Conservation (phyloP, 2,888 invertebrate genomes). For the Oscheius sp. region DNA sequence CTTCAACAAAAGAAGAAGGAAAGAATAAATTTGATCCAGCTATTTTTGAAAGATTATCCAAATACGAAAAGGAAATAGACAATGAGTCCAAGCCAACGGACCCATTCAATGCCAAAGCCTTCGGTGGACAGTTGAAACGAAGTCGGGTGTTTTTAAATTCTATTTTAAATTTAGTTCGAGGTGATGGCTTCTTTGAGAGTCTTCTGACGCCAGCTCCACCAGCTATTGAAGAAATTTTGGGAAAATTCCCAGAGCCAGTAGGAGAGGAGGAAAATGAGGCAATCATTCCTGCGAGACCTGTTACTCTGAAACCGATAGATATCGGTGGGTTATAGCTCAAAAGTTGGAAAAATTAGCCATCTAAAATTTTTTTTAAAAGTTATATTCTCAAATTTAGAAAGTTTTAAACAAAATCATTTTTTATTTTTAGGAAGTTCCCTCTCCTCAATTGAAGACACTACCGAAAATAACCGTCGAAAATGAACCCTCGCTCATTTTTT, state of each 20-base stretch:
- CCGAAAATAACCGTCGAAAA: not conserved
- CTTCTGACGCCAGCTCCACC: constrained; percentile 4
- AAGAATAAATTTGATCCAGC: not conserved
- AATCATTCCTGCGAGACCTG: not conserved
- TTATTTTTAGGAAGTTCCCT: constrained; percentile 5
- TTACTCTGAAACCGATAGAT: constrained; percentile 14
- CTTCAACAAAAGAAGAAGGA: not conserved
- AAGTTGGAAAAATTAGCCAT: not conserved
- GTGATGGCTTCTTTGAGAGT: not conserved
- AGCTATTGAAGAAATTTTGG: constrained; percentile 11
- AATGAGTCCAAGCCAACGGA: not conserved
- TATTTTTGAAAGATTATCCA: constrained; percentile 3
- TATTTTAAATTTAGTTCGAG: not conserved
- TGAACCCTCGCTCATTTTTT: not conserved
- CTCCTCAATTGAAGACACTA: not conserved
- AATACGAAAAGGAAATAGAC: constrained; percentile 1
- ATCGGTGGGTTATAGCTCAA: constrained; percentile 10
- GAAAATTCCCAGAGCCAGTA: constrained; percentile 4
- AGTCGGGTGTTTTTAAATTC: not conserved
- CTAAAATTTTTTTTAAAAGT: not conserved
- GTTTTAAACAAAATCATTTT: not conserved
- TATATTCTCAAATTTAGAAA: not conserved
- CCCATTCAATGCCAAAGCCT: constrained; percentile 7
- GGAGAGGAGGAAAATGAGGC: not conserved
- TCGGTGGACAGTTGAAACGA: constrained; percentile 17